Evolutionary conservation across 2,888 invertebrate species (phyloP), one percentile per base, ranked within the genome.

Genomic region (Troides oblongomaculatus): DNA sequence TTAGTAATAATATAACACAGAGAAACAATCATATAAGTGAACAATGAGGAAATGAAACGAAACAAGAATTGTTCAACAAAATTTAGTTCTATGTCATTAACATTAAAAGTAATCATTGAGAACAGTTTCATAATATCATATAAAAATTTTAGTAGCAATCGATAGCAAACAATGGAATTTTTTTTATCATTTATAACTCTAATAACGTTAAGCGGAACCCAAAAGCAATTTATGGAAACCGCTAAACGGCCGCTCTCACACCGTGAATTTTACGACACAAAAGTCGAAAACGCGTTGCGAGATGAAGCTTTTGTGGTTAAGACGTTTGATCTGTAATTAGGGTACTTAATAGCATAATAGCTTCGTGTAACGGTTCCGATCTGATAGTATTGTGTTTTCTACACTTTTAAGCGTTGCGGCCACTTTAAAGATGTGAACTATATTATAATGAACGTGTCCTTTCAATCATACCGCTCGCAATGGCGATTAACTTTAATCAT

Each of bases 251-350:
- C 78, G 77, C 77, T 82, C 79, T 81, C 81, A 77, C 82, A 81
- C 82, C 80, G 78, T 81, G 79, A 84, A 82, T 84, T 86, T 86
- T 83, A 86, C 85, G 83, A 81, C 85, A 86, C 88, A 88, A 89
- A 86, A 88, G 88, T 86, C 77, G 79, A 84, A 86, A 84, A 84
- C 75, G 75, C 80, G 81, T 80, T 82, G 76, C 81, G 80, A 89
- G 88, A 89, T 86, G 84, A 84, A 84, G 81, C 80, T 82, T 86
- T 88, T 91, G 92, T 87, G 92, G 90, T 89, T 85, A 81, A 83
- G 81, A 79, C 85, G 84, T 89, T 91, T 88, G 88, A 90, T 88
- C 83, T 83, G 84, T 90, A 91, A 92, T 92, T 90, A 88, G 87
- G 89, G 89, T 86, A 78, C 84, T 88, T 90, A 90, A 81, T 84